Evolutionary conservation across 2,888 invertebrate species (phyloP), one percentile per base, ranked within the genome.

Genomic region (Torymus auratus): DNA sequence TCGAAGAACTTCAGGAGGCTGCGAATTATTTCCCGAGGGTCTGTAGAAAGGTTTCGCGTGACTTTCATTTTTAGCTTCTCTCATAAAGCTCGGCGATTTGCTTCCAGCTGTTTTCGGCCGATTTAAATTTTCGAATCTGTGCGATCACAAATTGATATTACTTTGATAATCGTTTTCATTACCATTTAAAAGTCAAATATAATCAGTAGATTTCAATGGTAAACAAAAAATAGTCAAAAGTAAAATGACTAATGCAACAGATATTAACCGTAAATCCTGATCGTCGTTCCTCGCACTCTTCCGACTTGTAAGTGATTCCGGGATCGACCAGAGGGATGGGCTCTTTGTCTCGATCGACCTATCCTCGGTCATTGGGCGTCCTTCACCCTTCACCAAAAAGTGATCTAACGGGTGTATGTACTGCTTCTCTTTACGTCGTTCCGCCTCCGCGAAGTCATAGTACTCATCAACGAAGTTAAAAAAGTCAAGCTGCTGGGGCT

Each of bases 361-460:
- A 1, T 90, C 88, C 1, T 62, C 79, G 1, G 88, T 88, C 3
- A 76, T 71, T 2, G 83, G 81, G 14, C 70, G 85, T 2, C 20
- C 58, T 10, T 14, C 17, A 4, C 83, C 80, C 55, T 84, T 86
- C 10, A 85, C 78, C 61, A 88, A 64, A 71, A 90, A 90, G 71
- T 88, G 87, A 55, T 90, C 88, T 72, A 88, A 70, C 0, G 88
- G 89, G 74, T 88, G 86, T 0, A 85, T 62, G 17, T 82, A 85
- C 20, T 83, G 83, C 3, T 80, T 69, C 15, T 87, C 85, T 14
- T 71, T 83, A 81, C 55, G 83, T 75, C 0, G 76, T n/a, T 5
- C 2, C 17, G 12, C 56, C 0, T 78, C 80, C 10, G 81, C 79
- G 0, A 83, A 80, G 15, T 86, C 84, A 53, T 83, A 83, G 13